A percentile compares a stretch with the other conserved stretches of the same genome.
Conservation (phyloP, 2,888 invertebrate genomes). For the Pammene aurita region DNA sequence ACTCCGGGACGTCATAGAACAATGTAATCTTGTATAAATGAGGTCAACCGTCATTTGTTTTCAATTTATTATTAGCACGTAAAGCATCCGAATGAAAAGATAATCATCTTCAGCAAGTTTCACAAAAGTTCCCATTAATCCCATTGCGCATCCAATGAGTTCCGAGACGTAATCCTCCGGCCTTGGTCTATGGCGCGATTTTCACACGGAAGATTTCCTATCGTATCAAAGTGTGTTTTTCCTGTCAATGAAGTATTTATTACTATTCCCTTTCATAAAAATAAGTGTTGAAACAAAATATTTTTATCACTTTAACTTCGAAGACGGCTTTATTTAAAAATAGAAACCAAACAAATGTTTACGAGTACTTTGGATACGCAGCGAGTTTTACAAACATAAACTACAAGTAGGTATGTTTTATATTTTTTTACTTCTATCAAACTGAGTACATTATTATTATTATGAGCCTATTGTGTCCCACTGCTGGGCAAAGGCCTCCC, state of each 20-base stretch:
- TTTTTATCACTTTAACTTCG: conserved; percentile 4
- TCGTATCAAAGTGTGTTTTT: conserved; percentile 14
- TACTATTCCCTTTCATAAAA: conserved; percentile 22
- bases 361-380: conserved; percentile 25
- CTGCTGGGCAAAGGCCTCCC: no score
- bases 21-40: no score
- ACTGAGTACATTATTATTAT: conserved; percentile 1
- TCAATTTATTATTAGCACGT: neutral
- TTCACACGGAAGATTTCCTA: conserved; percentile 31
- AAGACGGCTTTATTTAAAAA: conserved; percentile 25
- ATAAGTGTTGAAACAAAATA: conserved; percentile 3
- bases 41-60: conserved; percentile 3
- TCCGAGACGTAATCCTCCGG: conserved; percentile 34
- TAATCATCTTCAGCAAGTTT: conserved; percentile 7
- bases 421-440: conserved; percentile 26
- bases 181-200: conserved; percentile 23
- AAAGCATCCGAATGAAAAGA: conserved; percentile 4
- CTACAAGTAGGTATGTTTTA: neutral
- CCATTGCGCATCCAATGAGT: conserved; percentile 1
- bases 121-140: conserved; percentile 9
- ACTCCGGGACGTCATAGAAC: no score
- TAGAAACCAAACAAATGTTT: conserved; percentile 25
- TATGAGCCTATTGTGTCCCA: no score
- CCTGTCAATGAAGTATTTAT: conserved; percentile 17
- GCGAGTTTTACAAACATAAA: conserved; percentile 25